A percentile compares a stretch with the other conserved stretches of the same genome.
These are phyloP conservation scores for Spongilla lacustris DNA, from an alignment of 37 sponge, comb jelly and placozoan genomes.

Conservation along the genomic window DNA sequence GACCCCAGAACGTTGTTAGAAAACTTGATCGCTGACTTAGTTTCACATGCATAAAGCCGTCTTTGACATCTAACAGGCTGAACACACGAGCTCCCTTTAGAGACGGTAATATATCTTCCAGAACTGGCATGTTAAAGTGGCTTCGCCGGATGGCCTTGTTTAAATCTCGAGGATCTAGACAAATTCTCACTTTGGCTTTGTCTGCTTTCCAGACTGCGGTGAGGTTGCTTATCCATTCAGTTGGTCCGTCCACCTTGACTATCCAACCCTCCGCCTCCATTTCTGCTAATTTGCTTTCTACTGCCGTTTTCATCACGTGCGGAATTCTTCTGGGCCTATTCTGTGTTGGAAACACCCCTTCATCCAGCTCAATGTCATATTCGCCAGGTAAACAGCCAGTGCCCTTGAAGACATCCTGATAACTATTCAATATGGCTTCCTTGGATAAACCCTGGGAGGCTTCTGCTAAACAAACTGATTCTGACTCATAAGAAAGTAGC, in stretches of 20 bases:
- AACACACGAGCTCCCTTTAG: conserved; percentile 11
- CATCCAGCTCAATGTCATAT: conserved; percentile 18
- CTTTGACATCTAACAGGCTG: conserved; percentile 24
- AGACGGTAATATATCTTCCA: conserved; percentile 27
- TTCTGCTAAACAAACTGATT: conserved; percentile 6
- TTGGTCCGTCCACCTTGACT: conserved; percentile 41
- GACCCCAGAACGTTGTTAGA: conserved; percentile 44
- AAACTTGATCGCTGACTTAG: conserved; percentile 5
- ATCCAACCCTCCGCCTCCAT: conserved; percentile 21
- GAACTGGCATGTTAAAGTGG: conserved; percentile 26
- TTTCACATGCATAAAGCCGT: conserved; percentile 17
- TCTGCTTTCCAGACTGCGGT: conserved; percentile 19
- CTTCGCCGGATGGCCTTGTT: conserved; percentile 40
- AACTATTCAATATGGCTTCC: background rate
- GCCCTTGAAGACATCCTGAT: conserved; percentile 13
- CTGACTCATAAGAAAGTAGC: background rate
- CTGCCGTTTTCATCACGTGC: conserved; percentile 5
- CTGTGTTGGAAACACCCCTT: conserved; percentile 10
- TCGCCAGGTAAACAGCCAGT: conserved; percentile 7
- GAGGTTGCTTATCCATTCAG: conserved; percentile 49
- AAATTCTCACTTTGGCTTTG: conserved; percentile 39
- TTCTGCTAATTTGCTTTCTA: conserved; percentile 4
- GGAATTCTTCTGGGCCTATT: conserved; percentile 23
- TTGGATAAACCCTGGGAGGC: background rate
- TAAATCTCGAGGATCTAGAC: conserved; percentile 57